Percentiles rank a stretch among this genome's conserved stretches.
Evolutionary conservation across 1,140 invertebrate species (phyloP).

Genomic region (Coelopa frigida): DNA sequence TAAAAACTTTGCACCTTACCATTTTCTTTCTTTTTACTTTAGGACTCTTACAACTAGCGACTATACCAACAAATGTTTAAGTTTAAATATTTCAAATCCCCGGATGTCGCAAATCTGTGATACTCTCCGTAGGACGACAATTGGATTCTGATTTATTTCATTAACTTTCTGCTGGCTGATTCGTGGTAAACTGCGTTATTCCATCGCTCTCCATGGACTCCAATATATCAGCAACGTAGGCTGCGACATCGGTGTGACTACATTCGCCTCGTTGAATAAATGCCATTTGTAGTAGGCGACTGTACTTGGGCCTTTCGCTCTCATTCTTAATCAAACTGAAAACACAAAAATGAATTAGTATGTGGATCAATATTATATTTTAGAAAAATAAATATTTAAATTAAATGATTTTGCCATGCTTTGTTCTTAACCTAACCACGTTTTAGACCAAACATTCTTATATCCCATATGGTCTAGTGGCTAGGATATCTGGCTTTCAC

Average conservation of each 20-base stretch:
- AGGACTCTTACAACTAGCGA: too few species aligned
- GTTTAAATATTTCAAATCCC: too few species aligned
- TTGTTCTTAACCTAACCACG: too few species aligned
- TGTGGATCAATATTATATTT: too few species aligned
- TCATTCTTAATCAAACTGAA: constrained; percentile 90
- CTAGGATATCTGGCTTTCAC: constrained; percentile 15
- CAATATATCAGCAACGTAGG: constrained; percentile 57
- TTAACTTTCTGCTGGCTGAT: constrained; percentile 58
- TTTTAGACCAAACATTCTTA: too few species aligned
- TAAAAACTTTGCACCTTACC: too few species aligned
- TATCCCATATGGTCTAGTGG: constrained; percentile 11
- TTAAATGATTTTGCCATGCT: too few species aligned
- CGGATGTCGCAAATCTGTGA: too few species aligned
- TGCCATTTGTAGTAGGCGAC: constrained; percentile 77
- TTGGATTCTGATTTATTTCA: constrained; percentile 7
- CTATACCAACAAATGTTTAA: too few species aligned
- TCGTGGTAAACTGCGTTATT: constrained; percentile 67
- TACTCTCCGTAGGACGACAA: not conserved
- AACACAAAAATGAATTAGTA: constrained; percentile 22
- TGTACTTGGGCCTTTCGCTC: constrained; percentile 84
- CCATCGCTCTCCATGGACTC: constrained; percentile 54
- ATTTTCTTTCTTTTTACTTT: too few species aligned
- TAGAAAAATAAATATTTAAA: too few species aligned
- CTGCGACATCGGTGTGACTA: constrained; percentile 71
- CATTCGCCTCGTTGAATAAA: constrained; percentile 71